Evolutionary conservation across 2,888 invertebrate species (phyloP), one percentile per base, ranked within the genome.

Genomic region (Lampropteryx suffumata): DNA sequence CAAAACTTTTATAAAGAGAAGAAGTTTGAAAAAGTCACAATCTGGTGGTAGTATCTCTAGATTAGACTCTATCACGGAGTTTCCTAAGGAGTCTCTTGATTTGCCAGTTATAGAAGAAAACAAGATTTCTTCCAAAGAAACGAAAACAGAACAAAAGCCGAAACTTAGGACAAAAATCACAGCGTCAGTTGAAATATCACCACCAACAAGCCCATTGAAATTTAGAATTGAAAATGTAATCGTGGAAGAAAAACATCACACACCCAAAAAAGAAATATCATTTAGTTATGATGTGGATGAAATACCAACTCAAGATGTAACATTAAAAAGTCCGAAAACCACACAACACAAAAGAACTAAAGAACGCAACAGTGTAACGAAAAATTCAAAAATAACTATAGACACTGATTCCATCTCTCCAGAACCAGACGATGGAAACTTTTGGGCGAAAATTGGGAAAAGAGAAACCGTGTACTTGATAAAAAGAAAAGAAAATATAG

Each of bases 391-490:
- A 54, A 65, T 49, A 45, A 53, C 51, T 6, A 13, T 9, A n/a
- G 27, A 4, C 40, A 62, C 48, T 45, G 73, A 75, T 45, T 54
- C 65, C 29, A 63, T 61, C 11, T 84, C 87, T 1, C 83, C 85
- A 24, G 89, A 87, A 56, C 82, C 83, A 7, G 90, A 89, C 1
- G 82, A 83, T 55, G 87, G 85, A 8, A 92, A 94, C 69, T 94
- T 94, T 80, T 94, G 94, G 94, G 90, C 91, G 17, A 91, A 90
- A 79, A 92, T 94, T 55, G 94, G 92, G 3, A 91, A 92, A 60
- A 81, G 94, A 52, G 94, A 94, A 78, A 93, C 93, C n/a, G 79
- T 93, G 32, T 92, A 93, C 66, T 89, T 92, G 69, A 79, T 80
- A 43, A 91, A 92, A 64, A 88, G 93, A 53, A 92, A 91, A 67